Evolutionary conservation across 2,888 invertebrate genomes (phyloP).

Genomic region (Papilio gigon): DNA sequence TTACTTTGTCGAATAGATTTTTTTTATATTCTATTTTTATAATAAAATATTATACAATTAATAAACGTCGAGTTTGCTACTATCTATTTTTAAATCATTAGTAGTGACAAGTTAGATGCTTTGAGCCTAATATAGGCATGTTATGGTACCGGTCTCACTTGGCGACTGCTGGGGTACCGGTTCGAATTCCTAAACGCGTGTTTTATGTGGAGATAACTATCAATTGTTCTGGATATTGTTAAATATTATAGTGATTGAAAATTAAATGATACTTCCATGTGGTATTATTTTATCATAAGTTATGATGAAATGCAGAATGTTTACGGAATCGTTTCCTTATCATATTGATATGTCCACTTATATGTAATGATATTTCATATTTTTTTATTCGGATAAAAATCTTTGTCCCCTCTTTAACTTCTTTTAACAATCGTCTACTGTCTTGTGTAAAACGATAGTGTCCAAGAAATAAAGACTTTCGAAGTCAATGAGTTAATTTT

Average conservation of each 20-base stretch:
- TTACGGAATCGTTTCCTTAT: not conserved
- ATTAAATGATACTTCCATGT: not conserved
- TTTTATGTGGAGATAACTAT: constrained; percentile 37
- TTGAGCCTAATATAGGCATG: constrained; percentile 43
- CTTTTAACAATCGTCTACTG: too few species aligned
- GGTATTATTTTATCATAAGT: not conserved
- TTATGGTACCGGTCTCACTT: constrained; percentile 43
- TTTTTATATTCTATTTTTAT: too few species aligned
- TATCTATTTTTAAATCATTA: constrained; percentile 36
- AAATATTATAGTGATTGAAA: constrained; percentile 21
- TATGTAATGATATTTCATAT: too few species aligned
- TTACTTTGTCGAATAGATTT: too few species aligned
- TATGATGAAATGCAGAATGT: not conserved
- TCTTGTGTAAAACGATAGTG: too few species aligned
- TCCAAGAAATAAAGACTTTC: not conserved
- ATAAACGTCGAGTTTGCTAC: constrained; percentile 33
- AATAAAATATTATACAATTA: not conserved
- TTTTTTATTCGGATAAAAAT: too few species aligned
- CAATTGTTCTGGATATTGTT: constrained; percentile 31
- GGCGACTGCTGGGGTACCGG: constrained; percentile 36
- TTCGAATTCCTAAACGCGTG: constrained; percentile 42
- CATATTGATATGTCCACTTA: too few species aligned
- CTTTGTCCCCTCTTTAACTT: too few species aligned
- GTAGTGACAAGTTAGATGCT: constrained; percentile 34
- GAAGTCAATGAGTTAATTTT: not conserved